Percentiles rank a stretch among this genome's conserved stretches.
These are phyloP conservation scores for Ptilorrhoa leucosticta DNA, from an alignment of 2,113 vertebrate genomes.

Conservation along the genomic window DNA sequence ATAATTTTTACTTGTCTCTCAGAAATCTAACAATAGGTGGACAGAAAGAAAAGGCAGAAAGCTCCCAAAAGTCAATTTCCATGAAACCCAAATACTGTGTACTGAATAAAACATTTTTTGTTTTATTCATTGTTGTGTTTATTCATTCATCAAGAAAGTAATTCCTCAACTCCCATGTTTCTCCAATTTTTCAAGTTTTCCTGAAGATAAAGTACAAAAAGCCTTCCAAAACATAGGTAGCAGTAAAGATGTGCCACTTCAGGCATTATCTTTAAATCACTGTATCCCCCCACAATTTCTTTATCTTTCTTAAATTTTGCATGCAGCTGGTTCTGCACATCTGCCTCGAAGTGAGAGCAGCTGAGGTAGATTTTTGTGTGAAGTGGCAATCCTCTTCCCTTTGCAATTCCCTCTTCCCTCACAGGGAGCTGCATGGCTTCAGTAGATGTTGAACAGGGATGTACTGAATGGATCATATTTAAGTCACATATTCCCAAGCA, in stretches of 20 bases:
- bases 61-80: neutral
- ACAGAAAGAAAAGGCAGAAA: neutral
- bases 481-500: neutral
- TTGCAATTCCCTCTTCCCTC: too few relatives aligned
- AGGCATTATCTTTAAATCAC: neutral
- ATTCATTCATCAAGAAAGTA: neutral
- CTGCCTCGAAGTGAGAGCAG: neutral
- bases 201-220: neutral
- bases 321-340: neutral
- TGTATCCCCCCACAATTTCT: neutral
- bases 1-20: neutral
- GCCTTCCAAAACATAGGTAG: neutral
- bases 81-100: neutral
- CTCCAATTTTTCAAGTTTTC: neutral
- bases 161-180: neutral
- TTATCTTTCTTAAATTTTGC: slow-evolving; percentile 6
- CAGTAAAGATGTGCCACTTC: neutral
- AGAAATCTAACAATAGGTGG: neutral
- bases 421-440: neutral
- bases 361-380: neutral
- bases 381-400: neutral
- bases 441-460: neutral
- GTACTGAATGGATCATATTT: neutral
- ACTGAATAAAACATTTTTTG: neutral
- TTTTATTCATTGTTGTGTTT: neutral